These are phyloP conservation scores for Myioborus melanocephalus DNA, from an alignment of 2,797 vertebrate genomes.

Conservation along the genomic window DNA sequence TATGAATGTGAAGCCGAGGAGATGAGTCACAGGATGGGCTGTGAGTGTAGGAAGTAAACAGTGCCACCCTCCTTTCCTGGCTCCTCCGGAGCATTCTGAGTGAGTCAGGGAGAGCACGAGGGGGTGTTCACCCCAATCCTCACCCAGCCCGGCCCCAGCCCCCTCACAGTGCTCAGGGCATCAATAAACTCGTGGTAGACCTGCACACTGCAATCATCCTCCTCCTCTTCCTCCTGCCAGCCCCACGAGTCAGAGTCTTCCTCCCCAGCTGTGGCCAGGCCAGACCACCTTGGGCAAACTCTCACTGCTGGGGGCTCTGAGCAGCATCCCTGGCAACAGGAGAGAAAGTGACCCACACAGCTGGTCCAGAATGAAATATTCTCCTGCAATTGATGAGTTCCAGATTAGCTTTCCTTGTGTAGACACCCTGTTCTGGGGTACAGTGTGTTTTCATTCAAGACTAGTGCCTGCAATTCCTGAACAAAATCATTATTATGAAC, in stretches of 20 bases:
- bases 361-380: background rate
- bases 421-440: background rate
- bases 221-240: background rate
- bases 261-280: background rate
- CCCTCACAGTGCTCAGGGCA: background rate
- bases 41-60: constrained; percentile 7
- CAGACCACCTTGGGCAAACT: background rate
- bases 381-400: background rate
- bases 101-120: background rate
- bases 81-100: background rate
- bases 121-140: background rate
- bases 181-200: background rate
- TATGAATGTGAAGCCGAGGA: background rate
- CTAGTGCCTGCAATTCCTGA: constrained; percentile 10
- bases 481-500: constrained; percentile 53
- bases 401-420: background rate
- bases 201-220: background rate
- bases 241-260: background rate
- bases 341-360: background rate
- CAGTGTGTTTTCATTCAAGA: constrained; percentile 28
- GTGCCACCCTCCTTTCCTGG: background rate
- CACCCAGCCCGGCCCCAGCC: background rate
- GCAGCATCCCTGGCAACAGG: background rate
- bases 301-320: background rate
- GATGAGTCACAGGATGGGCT: constrained; percentile 16